phyloP scores from a whole-genome alignment of 2,797 vertebrate species.

The Myiothlypis chrysogaster region DNA sequence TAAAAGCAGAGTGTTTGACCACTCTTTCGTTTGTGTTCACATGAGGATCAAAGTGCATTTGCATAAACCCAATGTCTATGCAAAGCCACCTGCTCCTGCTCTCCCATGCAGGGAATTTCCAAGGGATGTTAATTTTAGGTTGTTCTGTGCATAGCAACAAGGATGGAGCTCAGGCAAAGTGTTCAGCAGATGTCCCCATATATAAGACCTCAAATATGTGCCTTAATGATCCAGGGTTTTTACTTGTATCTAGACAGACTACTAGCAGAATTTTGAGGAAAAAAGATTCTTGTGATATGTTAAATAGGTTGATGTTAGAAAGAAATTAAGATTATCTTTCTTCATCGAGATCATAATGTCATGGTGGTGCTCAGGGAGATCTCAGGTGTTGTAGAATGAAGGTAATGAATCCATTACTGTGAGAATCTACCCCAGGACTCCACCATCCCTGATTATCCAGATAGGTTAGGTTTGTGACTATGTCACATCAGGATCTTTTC shows the following conservation, averaged over 20 bases:
- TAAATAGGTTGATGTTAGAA: not conserved
- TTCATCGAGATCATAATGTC: fast-evolving
- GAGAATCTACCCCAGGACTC: not conserved
- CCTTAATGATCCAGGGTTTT: not conserved
- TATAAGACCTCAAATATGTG: not conserved
- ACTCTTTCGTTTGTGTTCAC: not conserved
- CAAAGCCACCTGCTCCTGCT: not conserved
- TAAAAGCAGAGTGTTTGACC: not conserved
- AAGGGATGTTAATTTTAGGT: not conserved
- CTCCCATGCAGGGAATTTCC: not conserved
- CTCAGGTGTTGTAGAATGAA: not conserved
- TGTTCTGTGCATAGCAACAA: not conserved
- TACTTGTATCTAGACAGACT: not conserved
- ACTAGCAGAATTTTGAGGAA: not conserved
- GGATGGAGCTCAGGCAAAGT: not conserved
- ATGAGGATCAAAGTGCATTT: not conserved
- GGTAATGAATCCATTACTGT: not conserved
- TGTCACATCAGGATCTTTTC: not conserved
- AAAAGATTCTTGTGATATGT: not conserved
- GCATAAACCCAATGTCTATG: not conserved
- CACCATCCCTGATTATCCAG: not conserved
- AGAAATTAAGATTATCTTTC: not conserved
- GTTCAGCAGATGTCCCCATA: not conserved
- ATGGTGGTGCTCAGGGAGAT: not conserved
- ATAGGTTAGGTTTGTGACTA: not conserved